Conservation (phyloP, 2,888 invertebrate genomes). For the Strigamia maritima region DNA sequence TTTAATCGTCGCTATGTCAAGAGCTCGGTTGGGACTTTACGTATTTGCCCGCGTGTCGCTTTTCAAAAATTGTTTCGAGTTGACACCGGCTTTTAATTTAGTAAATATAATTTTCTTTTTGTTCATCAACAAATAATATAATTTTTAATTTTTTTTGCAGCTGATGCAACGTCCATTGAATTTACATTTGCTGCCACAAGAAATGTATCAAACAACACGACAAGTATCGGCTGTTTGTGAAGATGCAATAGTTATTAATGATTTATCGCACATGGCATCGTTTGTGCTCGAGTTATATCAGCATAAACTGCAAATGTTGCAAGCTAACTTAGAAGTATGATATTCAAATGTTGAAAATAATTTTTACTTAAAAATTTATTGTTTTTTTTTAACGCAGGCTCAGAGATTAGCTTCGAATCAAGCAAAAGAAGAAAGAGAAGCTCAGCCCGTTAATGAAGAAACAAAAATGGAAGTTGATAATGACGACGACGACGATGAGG, state of each 20-base stretch:
- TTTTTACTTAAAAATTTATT: not conserved
- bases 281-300: conserved; percentile 92
- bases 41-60: conserved; percentile 88
- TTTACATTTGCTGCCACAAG: conserved; percentile 74
- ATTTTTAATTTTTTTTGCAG: conserved; percentile 55
- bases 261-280: conserved; percentile 93
- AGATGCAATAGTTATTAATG: conserved; percentile 64
- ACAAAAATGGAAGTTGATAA: not conserved
- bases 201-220: conserved; percentile 67
- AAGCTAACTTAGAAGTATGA: not conserved
- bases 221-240: conserved; percentile 49
- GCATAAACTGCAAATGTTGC: conserved; percentile 54
- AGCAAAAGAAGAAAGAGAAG: not conserved
- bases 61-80: conserved; percentile 94
- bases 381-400: not conserved
- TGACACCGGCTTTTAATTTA: conserved; percentile 91
- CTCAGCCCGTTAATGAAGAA: not conserved
- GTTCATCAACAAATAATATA: not conserved
- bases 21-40: conserved; percentile 93
- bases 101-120: conserved; percentile 53
- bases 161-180: conserved; percentile 76
- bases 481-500: not conserved
- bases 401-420: not conserved
- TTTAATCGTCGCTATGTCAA: conserved; percentile 95
- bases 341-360: not conserved